phyloP scores from a whole-genome alignment of 2,797 vertebrate genomes.

The Sebastiscus tertius region DNA sequence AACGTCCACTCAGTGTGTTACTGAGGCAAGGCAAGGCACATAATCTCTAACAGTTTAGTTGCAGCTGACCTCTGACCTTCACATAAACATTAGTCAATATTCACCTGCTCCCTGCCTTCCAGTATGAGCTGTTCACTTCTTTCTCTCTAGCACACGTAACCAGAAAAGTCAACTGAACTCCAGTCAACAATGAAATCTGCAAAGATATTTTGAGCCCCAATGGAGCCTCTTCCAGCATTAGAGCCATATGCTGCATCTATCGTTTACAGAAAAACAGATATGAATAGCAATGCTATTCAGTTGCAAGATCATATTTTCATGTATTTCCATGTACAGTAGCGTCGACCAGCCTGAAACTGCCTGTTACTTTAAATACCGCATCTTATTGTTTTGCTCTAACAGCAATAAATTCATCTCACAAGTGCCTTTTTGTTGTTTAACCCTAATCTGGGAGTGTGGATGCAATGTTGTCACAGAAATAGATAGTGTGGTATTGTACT shows the following conservation, averaged over 20 bases:
- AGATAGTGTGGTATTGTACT: no score
- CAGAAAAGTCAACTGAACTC: neutral
- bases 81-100: neutral
- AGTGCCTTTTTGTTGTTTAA: neutral
- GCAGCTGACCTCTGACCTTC: slow-evolving; percentile 2
- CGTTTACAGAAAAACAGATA: neutral
- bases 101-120: neutral
- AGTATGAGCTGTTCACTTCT: neutral
- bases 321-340: neutral
- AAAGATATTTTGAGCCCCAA: no score
- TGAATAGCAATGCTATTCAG: neutral
- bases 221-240: neutral
- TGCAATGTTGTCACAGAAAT: neutral
- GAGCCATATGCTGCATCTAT: neutral
- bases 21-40: neutral
- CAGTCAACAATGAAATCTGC: neutral
- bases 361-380: no score
- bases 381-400: neutral
- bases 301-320: neutral
- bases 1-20: neutral
- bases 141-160: neutral
- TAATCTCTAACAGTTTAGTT: neutral
- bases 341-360: neutral
- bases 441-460: neutral
- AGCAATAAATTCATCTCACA: neutral